Evolutionary conservation across 92 coral and sea anemone species (phyloP), one percentile per base, ranked within the genome.

Genomic region (Heliopora coerulea): DNA sequence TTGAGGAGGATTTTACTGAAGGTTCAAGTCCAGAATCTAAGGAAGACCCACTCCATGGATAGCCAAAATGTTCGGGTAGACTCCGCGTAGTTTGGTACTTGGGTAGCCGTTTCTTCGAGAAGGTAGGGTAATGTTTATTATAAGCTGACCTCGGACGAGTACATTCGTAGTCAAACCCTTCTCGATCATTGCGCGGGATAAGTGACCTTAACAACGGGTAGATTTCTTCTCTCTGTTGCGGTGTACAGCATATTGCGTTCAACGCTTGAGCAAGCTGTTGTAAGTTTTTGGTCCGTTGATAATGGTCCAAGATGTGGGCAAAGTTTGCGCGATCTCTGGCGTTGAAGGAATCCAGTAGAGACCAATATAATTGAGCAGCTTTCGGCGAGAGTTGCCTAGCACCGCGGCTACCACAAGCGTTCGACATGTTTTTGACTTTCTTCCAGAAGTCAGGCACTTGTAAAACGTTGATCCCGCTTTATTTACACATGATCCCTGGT

Each of bases 201-300:
- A 90, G 72, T 33, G 78, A 86, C 75, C 91, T 78, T 39, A 95
- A 50, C 58, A 85, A 79, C 33, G 96, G 99, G 62, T 89, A 90
- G 10, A 95, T 85, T 64, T 95, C 91, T 41, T 70, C 77, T 56
- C 93, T 88, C 84, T 88, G 91, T 77, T 69, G 83, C 31, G 96
- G 86, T 2, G 96, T 68, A 41, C 84, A 77, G 25, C 91, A 86
- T 29, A 95, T 83, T 61, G 75, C 72, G 69, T 90, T 83, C 19
- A 95, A 78, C 28, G 88, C 52, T 34, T 44, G 49, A 9, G 79
- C 99, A 35, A 95, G 91, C 25, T 78, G 83, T 26, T 86, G 75
- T 24, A 95, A 73, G 78, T 86, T 86, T 24, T 85, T 88, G 50
- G 75, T 87, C 76, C 83, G 80, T 66, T 90, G 89, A 86, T 89